Evolutionary conservation across 2,113 vertebrate species (phyloP), one percentile per base, ranked within the genome.

Genomic region (Grammomys surdaster): DNA sequence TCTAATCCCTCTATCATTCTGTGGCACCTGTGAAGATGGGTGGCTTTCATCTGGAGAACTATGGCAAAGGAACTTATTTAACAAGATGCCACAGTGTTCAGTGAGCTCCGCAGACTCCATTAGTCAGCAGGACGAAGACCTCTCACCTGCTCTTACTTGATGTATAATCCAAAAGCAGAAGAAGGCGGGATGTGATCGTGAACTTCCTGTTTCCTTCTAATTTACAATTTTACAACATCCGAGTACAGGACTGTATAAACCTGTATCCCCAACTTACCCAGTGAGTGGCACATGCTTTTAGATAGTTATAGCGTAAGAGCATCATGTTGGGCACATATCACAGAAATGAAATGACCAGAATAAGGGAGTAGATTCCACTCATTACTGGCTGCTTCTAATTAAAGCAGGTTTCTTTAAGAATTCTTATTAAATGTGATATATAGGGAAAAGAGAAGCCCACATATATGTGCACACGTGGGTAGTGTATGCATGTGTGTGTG

Each of bases 181-280:
- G 10, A 8, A 65, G 13, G 1, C 20, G 5, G n/a, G n/a, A 40
- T 24, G 56, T 33, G 43, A 43, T 19, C 9, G 24, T 81, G 16
- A 20, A 87, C 1, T 33, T 1, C 0, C 17, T 43, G 69, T 78
- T 92, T 14, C 36, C 82, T 96, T 81, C 0, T 54, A 3, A 12
- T 58, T 51, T 91, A 70, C 65, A 94, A 24, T 63, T 93, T 87
- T 95, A 14, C 88, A 91, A 65, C 93, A 13, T 78, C 56, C 75
- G 56, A 72, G 70, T 90, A 86, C 93, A 88, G 87, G 0, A 14
- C 90, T 87, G 5, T n/a, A 17, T 8, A 89, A 56, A 46, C 51
- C 84, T 81, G 2, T 31, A 7, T 89, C 8, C 70, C 8, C 43
- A 60, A 89, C 89, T 96, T 92, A 84, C 77, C 22, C 31, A 51